Base-by-base conservation (phyloP, 2,888 invertebrate genomes). In the Cactoblastis cactorum region DNA sequence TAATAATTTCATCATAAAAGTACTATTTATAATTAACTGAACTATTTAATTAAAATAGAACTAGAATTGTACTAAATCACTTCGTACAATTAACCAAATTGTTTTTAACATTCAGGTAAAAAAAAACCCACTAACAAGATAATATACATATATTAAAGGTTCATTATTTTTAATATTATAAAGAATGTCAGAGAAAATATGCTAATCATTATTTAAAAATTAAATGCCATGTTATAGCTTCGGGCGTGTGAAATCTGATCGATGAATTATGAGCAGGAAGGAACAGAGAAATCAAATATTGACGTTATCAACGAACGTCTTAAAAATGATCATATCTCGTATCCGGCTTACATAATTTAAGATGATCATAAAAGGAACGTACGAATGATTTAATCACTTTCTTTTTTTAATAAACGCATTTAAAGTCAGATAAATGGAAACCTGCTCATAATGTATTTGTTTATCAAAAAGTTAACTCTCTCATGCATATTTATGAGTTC, bases 401-500 rank as follows among this genome's bases (percentile, higher is more conserved):
- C 24, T 24, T 24, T 28, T 43, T 24, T 24, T 17, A 43, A 43
- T 43, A 12, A n/a, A 14, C 12, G 9, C 6, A 32, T 43, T 37
- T 37, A 37, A 8, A 37, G 14, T 37, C 37, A 37, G 17, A 37
- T 37, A 11, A 37, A 11, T 17, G 37, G 11, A 37, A 37, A 37
- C 11, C 17, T 43, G 17, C 43, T 43, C 15, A 28, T 43, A 28
- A 43, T 24, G 11, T 15, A 28, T 43, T 24, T 14, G 18, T 19
- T 11, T 18, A 22, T 41, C 24, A 35, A 11, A 45, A 49, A 57
- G 62, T 67, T 71, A 77, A 78, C 79, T 76, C 77, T 72, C 60
- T 59, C 64, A 61, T 66, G 59, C 65, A 65, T 72, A 71, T 77
- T 71, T 71, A 74, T 69, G 65, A 69, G 75, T 78, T 73, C 78